Percentiles rank a stretch among this genome's conserved stretches.
Evolutionary conservation across 37 sponge, comb jelly and placozoan genomes (phyloP).

Genomic region (Oscarella lobularis): DNA sequence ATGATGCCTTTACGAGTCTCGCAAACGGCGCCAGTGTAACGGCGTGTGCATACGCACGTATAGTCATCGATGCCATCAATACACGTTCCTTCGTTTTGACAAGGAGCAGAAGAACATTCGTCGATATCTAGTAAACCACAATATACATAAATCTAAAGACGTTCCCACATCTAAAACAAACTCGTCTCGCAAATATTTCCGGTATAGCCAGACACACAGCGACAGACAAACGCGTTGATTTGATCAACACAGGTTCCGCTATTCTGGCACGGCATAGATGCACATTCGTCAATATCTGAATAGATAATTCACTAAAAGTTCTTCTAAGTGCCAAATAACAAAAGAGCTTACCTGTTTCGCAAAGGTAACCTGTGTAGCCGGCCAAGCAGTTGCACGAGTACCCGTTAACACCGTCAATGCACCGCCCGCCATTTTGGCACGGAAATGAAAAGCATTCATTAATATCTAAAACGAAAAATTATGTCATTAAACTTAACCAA

Average conservation of each 20-base stretch:
- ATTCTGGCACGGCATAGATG: neutral
- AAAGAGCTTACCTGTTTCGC: neutral
- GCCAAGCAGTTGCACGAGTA: too few species aligned
- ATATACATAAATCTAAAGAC: too few species aligned
- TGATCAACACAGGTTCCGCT: constrained; percentile 1
- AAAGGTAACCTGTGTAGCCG: too few species aligned
- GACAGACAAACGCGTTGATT: neutral
- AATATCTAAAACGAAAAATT: too few species aligned
- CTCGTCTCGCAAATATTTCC: neutral
- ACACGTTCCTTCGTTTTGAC: neutral
- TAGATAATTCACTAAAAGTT: neutral
- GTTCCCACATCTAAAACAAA: neutral
- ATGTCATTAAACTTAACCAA: too few species aligned
- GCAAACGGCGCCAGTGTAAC: neutral
- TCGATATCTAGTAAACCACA: neutral
- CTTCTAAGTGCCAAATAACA: neutral
- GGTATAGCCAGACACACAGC: neutral
- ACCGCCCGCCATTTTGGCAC: too few species aligned
- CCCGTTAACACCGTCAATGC: too few species aligned
- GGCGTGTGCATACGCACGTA: neutral
- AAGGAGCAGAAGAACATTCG: neutral
- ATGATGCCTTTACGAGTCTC: neutral
- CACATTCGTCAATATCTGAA: neutral
- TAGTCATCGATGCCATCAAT: neutral
- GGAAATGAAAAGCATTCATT: too few species aligned